Evolutionary conservation across 2,113 vertebrate species (phyloP).

Genomic region (Nanorana parkeri): DNA sequence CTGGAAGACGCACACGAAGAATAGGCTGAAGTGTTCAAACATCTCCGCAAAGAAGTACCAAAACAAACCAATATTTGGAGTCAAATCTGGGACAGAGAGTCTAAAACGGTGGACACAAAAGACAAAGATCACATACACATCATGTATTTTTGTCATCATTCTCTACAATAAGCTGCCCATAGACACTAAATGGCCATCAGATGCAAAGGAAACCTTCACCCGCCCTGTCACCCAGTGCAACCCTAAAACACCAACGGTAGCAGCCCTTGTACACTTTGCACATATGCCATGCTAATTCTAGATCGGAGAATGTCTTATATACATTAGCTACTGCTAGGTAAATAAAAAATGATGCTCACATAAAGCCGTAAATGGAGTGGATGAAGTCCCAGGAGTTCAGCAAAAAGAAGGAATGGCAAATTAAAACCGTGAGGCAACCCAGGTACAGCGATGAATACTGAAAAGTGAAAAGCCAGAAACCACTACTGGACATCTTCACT

Average conservation of each 20-base stretch:
- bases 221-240: too few species aligned
- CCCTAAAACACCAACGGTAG: too few species aligned
- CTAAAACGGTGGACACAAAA: constrained; percentile 72
- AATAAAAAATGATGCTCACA: constrained; percentile 77
- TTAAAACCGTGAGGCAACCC: constrained; percentile 86
- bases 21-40: constrained; percentile 98
- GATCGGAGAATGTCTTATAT: too few species aligned
- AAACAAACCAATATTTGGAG: constrained; percentile 97
- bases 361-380: constrained; percentile 94
- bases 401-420: constrained; percentile 95
- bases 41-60: constrained; percentile 99
- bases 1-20: constrained; percentile 98
- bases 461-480: constrained; percentile 87
- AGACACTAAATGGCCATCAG: too few species aligned
- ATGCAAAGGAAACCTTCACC: too few species aligned
- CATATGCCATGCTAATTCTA: too few species aligned
- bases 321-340: neutral
- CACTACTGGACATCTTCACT: constrained; percentile 78
- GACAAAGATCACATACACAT: neutral
- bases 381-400: constrained; percentile 97
- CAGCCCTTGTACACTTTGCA: too few species aligned
- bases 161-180: too few species aligned
- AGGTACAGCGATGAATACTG: constrained; percentile 89
- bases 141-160: too few species aligned
- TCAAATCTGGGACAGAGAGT: constrained; percentile 94